These are phyloP conservation scores for Carassius auratus DNA, from an alignment of 2,113 vertebrate genomes.

Conservation along the genomic window DNA sequence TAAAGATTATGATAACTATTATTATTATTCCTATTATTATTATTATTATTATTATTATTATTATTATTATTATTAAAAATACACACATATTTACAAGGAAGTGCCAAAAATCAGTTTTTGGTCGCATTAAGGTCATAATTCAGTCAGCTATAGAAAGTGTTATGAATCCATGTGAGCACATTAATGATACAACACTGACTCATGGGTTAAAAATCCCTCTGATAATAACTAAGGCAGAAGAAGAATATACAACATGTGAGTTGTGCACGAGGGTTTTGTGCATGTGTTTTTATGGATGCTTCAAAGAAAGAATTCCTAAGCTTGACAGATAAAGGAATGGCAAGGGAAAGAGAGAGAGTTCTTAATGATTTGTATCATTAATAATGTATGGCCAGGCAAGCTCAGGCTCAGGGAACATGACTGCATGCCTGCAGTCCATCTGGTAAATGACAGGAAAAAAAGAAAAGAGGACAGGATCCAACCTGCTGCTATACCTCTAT, in stretches of 20 bases:
- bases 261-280: background rate
- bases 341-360: conserved; percentile 43
- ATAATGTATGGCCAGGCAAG: conserved; percentile 52
- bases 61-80: too few relatives aligned
- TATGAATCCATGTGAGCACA: conserved; percentile 9
- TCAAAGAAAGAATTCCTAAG: background rate
- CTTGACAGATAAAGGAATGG: conserved; percentile 41
- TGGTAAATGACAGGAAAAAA: conserved; percentile 49
- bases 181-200: background rate
- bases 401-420: conserved; percentile 47
- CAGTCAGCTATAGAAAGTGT: background rate
- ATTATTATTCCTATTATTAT: too few relatives aligned
- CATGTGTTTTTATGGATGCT: conserved; percentile 1
- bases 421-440: conserved; percentile 56
- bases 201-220: conserved; percentile 4
- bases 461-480: background rate
- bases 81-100: too few relatives aligned
- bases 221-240: background rate
- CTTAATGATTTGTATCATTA: conserved; percentile 58
- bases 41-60: too few relatives aligned
- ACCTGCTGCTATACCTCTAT: conserved; percentile 37
- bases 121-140: background rate
- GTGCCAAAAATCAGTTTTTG: background rate
- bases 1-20: too few relatives aligned
- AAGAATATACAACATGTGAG: background rate